These are phyloP conservation scores for Otolemur crassicaudatus DNA, from an alignment of 2,797 vertebrate genomes.

Conservation along the genomic window DNA sequence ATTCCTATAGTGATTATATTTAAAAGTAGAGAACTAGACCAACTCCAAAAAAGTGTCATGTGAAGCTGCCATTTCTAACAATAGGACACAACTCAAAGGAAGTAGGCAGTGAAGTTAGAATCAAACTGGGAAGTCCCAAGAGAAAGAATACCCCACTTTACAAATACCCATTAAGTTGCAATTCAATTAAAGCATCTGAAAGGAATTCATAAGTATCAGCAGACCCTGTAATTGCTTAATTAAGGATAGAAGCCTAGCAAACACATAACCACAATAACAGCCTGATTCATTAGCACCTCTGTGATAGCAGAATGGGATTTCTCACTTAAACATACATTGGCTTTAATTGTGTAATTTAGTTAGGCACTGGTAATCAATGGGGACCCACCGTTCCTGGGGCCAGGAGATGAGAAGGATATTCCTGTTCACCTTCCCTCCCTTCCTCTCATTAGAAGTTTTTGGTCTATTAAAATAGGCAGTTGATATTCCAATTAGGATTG, in stretches of 20 bases:
- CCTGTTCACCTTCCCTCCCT: conserved; percentile 48
- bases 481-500: conserved; percentile 50
- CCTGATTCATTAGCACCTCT: conserved; percentile 83
- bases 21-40: conserved; percentile 18
- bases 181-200: conserved; percentile 85
- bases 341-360: conserved; percentile 77
- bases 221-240: conserved; percentile 86
- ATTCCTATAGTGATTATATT: neutral
- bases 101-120: conserved; percentile 46
- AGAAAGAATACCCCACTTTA: conserved; percentile 77
- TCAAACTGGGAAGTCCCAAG: conserved; percentile 69
- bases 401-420: conserved; percentile 45
- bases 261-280: conserved; percentile 78
- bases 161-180: conserved; percentile 82
- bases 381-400: conserved; percentile 69
- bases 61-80: conserved; percentile 27
- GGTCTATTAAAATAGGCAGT: conserved; percentile 59
- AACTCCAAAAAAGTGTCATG: neutral
- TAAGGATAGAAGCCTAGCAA: conserved; percentile 83
- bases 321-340: conserved; percentile 74
- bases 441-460: conserved; percentile 69
- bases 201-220: conserved; percentile 84
- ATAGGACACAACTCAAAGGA: conserved; percentile 59
- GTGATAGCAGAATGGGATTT: conserved; percentile 75
- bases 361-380: conserved; percentile 73